Conservation (phyloP, 2,113 vertebrate species). For the Oxyura jamaicensis region DNA sequence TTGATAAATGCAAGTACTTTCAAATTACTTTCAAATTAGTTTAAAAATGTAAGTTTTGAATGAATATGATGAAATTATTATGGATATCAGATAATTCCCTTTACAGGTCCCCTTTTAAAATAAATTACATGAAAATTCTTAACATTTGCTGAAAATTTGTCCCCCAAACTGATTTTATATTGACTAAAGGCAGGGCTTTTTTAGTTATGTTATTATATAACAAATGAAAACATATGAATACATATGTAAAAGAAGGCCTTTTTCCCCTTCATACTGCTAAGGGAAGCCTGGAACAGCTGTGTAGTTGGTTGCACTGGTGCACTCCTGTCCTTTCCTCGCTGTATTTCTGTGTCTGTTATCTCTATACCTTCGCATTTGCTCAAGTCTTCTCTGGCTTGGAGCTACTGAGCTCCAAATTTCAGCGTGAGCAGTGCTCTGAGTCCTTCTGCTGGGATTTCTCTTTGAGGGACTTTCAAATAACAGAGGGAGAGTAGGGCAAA, state of each 20-base stretch:
- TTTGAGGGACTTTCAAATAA: not conserved
- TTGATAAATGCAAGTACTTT: not conserved
- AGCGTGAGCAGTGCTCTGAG: not conserved
- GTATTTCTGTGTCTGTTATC: not conserved
- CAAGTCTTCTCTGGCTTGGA: rapidly evolving
- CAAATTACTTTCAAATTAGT: not conserved
- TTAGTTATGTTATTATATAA: not conserved
- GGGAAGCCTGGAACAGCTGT: not conserved
- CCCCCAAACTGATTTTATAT: not conserved
- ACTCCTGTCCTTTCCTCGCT: not conserved
- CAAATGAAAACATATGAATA: not conserved
- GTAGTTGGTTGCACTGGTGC: not conserved
- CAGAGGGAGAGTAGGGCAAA: not conserved
- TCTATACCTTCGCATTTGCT: not conserved
- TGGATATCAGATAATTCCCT: not conserved
- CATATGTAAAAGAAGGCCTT: not conserved
- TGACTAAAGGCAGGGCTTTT: not conserved
- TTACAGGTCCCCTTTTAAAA: not conserved
- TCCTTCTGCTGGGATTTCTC: not conserved
- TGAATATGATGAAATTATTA: not conserved
- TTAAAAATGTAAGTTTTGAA: not conserved
- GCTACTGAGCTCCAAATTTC: no score
- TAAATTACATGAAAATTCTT: not conserved
- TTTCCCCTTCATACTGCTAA: not conserved
- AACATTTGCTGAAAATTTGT: not conserved